These are phyloP conservation scores for Ptychadena robeensis DNA, from an alignment of 2,797 vertebrate genomes.

Conservation along the genomic window DNA sequence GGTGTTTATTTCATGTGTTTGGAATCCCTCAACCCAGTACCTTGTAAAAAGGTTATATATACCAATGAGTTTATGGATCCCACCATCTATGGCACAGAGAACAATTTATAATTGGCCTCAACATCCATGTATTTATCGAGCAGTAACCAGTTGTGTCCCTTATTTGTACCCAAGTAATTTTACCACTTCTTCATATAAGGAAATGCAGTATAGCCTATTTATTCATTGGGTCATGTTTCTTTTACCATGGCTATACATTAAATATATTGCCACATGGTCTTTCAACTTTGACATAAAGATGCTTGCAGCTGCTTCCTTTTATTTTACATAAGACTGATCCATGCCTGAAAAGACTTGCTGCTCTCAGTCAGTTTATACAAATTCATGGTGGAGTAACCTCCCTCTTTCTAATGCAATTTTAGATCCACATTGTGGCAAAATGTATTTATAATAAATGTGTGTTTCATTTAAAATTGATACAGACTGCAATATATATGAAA, in stretches of 20 bases:
- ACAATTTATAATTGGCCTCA: too few relatives aligned
- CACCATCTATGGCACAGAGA: too few relatives aligned
- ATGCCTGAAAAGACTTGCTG: constrained; percentile 18
- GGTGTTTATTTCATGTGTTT: too few relatives aligned
- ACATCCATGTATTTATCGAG: too few relatives aligned
- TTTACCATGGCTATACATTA: background rate
- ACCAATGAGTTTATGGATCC: too few relatives aligned
- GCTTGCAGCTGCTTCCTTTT: background rate
- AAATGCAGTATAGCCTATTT: too few relatives aligned
- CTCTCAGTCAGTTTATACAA: constrained; percentile 15
- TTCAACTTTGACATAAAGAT: background rate
- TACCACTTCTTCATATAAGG: too few relatives aligned
- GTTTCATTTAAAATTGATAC: constrained; percentile 58
- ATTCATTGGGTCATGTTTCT: background rate
- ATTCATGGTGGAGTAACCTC: constrained; percentile 53
- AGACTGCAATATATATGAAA: constrained; percentile 58
- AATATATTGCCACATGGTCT: background rate
- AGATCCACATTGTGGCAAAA: constrained; percentile 53
- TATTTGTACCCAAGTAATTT: too few relatives aligned
- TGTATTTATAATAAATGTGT: constrained; percentile 58
- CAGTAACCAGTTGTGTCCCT: too few relatives aligned
- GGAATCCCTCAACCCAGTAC: too few relatives aligned
- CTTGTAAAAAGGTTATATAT: too few relatives aligned
- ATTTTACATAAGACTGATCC: constrained; percentile 11
- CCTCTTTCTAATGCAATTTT: constrained; percentile 52